These are phyloP conservation scores for Caenorhabditis virilis DNA, from an alignment of 2,888 invertebrate species.

Conservation along the genomic window DNA sequence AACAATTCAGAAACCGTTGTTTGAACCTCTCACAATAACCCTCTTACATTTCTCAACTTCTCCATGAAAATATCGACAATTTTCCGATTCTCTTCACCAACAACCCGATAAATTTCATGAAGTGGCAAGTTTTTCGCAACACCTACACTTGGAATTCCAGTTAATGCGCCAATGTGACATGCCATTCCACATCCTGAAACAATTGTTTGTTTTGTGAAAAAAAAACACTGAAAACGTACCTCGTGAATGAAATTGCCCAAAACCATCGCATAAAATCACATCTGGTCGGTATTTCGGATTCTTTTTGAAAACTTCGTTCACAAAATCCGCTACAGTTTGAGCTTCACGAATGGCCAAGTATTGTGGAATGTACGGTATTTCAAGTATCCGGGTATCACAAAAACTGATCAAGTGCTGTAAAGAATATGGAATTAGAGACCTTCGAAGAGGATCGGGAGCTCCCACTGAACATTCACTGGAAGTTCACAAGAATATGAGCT, in stretches of 20 bases:
- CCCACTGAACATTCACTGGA: no score
- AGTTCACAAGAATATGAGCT: no score
- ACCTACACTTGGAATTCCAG: slow-evolving; percentile 70
- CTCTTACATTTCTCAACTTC: slow-evolving; percentile 11
- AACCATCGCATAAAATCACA: slow-evolving; percentile 72
- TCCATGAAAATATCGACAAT: slow-evolving; percentile 21
- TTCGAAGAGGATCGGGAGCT: no score
- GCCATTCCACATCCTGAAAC: slow-evolving; percentile 71
- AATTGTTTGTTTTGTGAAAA: not conserved
- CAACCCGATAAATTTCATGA: slow-evolving; percentile 60
- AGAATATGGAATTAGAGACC: not conserved
- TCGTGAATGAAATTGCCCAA: slow-evolving; percentile 71
- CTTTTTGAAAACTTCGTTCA: slow-evolving; percentile 49
- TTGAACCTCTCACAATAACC: no score
- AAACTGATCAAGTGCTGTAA: slow-evolving; percentile 69
- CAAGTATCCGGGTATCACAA: slow-evolving; percentile 67
- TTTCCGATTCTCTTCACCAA: slow-evolving; percentile 16
- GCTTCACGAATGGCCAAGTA: slow-evolving; percentile 72
- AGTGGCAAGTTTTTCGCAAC: slow-evolving; percentile 71
- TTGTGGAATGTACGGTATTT: slow-evolving; percentile 71
- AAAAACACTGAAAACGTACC: slow-evolving; percentile 36
- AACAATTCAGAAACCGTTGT: not conserved
- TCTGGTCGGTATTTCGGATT: slow-evolving; percentile 69
- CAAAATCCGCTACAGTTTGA: slow-evolving; percentile 60
- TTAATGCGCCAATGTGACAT: slow-evolving; percentile 70